Base-by-base conservation (phyloP, 2,888 invertebrate species). In the Scaptomyza reducta region DNA sequence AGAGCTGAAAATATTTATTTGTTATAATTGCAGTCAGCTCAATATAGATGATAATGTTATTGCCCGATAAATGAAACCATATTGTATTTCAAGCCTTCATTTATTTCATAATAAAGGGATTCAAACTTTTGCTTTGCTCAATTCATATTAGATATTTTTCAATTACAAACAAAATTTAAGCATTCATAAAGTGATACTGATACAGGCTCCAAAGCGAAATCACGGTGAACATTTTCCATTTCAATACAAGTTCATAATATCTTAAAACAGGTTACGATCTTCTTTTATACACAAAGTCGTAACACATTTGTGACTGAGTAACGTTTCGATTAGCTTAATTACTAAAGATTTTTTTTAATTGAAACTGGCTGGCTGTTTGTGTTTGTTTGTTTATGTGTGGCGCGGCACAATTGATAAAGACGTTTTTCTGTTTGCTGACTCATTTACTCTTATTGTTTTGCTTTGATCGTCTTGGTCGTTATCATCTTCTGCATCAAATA, bases 321-420 rank as follows among this genome's bases (percentile, higher is more conserved):
- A 62, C 59, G 56, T 59, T 81, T 66, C n/a, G 67, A 64, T 70
- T 84, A 76, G 73, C 87, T 87, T 87, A 87, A 70, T 41, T 83
- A 84, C 71, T 76, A 78, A 78, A 80, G 62, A 77, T 73, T 50
- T 87, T 38, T 35, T 14, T 85, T 70, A 84, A 87, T 85, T 88
- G 79, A 84, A 84, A 78, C 72, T 80, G 80, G 73, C 81, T 85
- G 79, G 77, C 55, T 79, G 54, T 14, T 0, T 38, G 14, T 35
- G 35, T 35, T 68, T 50, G 49, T 14, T 22, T 49, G 10, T 49
- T 57, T 74, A 74, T 63, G 73, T 63, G 55, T 22, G 22, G 22
- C 22, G 22, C 22, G 40, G 31, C 41, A 61, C 29, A 33, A 44
- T 54, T 55, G 54, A 70, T 70, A 54, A 61, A 55, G 40, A 69